phyloP scores from a whole-genome alignment of 2,113 vertebrate species.

The Upupa epops region DNA sequence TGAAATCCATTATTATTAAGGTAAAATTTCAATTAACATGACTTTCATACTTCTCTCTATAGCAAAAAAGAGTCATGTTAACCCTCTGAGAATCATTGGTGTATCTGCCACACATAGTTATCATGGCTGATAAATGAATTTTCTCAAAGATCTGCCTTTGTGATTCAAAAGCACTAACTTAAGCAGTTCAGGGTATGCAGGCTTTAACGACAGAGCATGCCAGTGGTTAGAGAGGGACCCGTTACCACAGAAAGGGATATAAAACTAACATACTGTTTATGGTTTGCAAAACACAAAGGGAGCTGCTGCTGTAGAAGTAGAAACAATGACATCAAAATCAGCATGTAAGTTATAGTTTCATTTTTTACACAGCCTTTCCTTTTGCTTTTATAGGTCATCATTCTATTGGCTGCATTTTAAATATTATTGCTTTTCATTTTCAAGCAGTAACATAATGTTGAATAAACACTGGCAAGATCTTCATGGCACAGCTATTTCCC shows the following conservation, averaged over 20 bases:
- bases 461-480: slow-evolving; percentile 42
- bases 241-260: not conserved
- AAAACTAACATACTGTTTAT: not conserved
- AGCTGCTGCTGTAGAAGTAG: not conserved
- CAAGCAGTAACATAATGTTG: slow-evolving; percentile 24
- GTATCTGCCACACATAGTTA: not conserved
- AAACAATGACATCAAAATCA: slow-evolving; percentile 3
- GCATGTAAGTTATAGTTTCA: slow-evolving; percentile 21
- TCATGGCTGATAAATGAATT: not conserved
- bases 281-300: slow-evolving; percentile 9
- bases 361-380: slow-evolving; percentile 10
- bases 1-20: not conserved
- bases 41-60: not conserved
- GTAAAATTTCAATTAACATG: not conserved
- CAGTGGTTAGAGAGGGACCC: not conserved
- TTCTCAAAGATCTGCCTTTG: not conserved
- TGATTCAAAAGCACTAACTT: slow-evolving; percentile 1
- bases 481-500: slow-evolving; percentile 3
- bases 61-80: slow-evolving; percentile 12
- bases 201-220: not conserved
- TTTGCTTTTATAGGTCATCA: slow-evolving; percentile 43
- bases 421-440: slow-evolving; percentile 44
- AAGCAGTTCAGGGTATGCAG: not conserved
- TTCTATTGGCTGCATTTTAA: slow-evolving; percentile 14
- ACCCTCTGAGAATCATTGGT: slow-evolving; percentile 7